phyloP scores from a whole-genome alignment of 2,113 vertebrate genomes.

The Rhynchomys soricoides region DNA sequence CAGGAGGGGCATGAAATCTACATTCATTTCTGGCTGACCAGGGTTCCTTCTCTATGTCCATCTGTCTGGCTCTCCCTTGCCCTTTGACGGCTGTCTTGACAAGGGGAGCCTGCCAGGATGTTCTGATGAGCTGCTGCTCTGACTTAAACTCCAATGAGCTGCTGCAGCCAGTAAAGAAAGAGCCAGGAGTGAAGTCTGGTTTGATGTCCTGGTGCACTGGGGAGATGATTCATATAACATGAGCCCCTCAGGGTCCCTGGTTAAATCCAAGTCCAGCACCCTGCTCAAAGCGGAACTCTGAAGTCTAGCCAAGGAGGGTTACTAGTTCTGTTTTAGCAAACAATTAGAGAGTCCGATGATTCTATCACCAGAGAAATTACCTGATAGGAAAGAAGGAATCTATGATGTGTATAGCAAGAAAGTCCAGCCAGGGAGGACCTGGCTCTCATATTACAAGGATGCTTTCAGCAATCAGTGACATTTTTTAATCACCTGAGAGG shows the following conservation, averaged over 20 bases:
- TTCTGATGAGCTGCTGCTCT: slow-evolving; percentile 59
- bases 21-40: slow-evolving; percentile 38
- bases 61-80: background rate
- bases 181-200: background rate
- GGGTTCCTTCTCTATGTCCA: background rate
- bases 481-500: background rate
- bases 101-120: background rate
- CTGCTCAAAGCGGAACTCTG: slow-evolving; percentile 1
- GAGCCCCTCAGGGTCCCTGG: background rate
- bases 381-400: slow-evolving; percentile 66
- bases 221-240: background rate
- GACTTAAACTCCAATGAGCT: slow-evolving; percentile 72
- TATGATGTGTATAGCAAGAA: slow-evolving; percentile 19
- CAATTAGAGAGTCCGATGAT: slow-evolving; percentile 2
- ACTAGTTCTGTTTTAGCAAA: slow-evolving; percentile 33
- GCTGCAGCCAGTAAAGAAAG: background rate
- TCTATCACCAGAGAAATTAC: slow-evolving; percentile 65
- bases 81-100: slow-evolving; percentile 18
- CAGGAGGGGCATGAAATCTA: background rate
- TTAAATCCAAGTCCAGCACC: slow-evolving; percentile 53
- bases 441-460: background rate
- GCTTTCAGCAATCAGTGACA: slow-evolving; percentile 37
- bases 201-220: slow-evolving; percentile 1
- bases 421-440: slow-evolving; percentile 28
- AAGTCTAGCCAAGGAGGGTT: slow-evolving; percentile 51